These are phyloP conservation scores for Andinoacara biseriatus DNA, from an alignment of 2,113 vertebrate genomes.

Conservation along the genomic window DNA sequence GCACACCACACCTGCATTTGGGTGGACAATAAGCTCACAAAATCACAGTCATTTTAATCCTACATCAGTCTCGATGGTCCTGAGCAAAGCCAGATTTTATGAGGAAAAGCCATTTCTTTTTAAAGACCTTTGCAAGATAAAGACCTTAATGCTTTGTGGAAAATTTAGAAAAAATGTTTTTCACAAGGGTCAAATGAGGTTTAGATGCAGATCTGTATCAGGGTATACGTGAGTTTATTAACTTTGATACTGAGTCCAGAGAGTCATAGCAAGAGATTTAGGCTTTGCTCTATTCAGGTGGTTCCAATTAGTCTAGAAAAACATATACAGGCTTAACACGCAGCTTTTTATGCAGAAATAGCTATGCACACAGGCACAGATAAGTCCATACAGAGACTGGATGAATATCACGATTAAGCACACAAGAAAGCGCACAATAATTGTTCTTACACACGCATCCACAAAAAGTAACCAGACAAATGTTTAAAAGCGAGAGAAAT, in stretches of 20 bases:
- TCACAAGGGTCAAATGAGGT: slow-evolving; percentile 11
- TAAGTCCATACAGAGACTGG: slow-evolving; percentile 36
- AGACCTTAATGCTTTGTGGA: background rate
- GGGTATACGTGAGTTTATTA: slow-evolving; percentile 47
- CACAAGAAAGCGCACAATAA: slow-evolving; percentile 12
- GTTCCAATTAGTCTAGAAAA: slow-evolving; percentile 66
- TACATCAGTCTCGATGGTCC: background rate
- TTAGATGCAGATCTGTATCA: slow-evolving; percentile 40
- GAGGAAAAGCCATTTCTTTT: slow-evolving; percentile 9
- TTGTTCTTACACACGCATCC: background rate
- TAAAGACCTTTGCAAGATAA: slow-evolving; percentile 20
- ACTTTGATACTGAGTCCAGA: slow-evolving; percentile 51
- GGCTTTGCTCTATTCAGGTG: slow-evolving; percentile 37
- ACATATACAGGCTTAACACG: slow-evolving; percentile 1
- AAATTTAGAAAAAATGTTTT: background rate
- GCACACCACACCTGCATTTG: slow-evolving; percentile 21
- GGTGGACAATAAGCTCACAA: slow-evolving; percentile 20
- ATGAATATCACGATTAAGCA: slow-evolving; percentile 7
- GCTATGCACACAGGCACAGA: background rate
- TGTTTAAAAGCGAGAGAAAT: background rate
- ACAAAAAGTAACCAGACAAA: background rate
- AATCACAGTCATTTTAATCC: slow-evolving; percentile 16
- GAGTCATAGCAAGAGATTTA: slow-evolving; percentile 49
- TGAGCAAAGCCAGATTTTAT: background rate
- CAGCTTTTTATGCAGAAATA: slow-evolving; percentile 2